Evolutionary conservation across 92 coral and sea anemone species (phyloP), one percentile per base, ranked within the genome.

Genomic region (Phenganax subtilis): DNA sequence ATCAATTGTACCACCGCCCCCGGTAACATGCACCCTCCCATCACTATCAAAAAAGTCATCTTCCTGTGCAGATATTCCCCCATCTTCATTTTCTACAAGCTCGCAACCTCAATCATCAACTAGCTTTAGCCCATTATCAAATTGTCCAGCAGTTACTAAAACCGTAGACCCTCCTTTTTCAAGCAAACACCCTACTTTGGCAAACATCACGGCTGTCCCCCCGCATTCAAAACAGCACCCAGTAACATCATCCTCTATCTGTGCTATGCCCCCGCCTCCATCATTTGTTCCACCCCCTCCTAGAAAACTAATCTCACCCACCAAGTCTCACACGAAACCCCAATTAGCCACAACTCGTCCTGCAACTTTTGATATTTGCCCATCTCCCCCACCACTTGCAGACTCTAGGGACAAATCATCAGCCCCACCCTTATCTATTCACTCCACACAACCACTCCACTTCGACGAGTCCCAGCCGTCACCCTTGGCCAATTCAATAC

Each of bases 211-310:
- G 3, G 31, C 65, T 37, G 71, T 62, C 25, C 82, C 82, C 10
- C 71, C 28, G 6, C 83, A 74, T 1, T 53, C 83, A 16, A 63
- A 65, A 20, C 61, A 47, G 3, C 37, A 52, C n/a, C 69, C 63
- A 27, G 54, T 25, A 27, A 37, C 55, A 37, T 51, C 85, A 84
- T 0, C 75, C 81, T 12, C 74, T 52, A 9, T 54, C 11, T 71
- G 58, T 66, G 82, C 7, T 55, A 75, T 63, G 51, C 84, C 75
- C 37, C 80, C 84, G 11, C 76, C 86, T 2, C 80, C 82, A 68
- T 54, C 74, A 3, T 76, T 82, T n/a, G 77, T 81, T 30, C 77
- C 72, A 0, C 85, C 88, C 1, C 62, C 81, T 2, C 71, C 71
- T 62, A 27, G 12, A 6, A 28, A 28, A 25, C 10, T 54, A 16